Percentiles rank a stretch among this genome's conserved stretches.
phyloP scores from a whole-genome alignment of 2,888 invertebrate genomes.

The Drosophila mayaguana region DNA sequence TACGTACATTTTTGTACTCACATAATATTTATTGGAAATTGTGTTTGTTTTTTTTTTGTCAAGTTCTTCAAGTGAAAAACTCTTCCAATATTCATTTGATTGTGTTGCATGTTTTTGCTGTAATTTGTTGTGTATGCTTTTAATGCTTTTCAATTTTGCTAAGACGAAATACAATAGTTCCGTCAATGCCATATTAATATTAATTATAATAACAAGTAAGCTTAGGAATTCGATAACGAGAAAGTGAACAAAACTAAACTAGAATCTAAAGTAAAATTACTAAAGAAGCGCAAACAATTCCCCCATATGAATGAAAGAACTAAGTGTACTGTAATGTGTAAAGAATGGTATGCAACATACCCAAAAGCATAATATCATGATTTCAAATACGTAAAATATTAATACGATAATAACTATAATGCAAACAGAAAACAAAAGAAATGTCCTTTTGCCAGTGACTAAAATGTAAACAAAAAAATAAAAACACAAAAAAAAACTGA shows the following conservation, averaged over 20 bases:
- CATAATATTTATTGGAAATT: conserved; percentile 68
- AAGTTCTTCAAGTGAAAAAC: conserved; percentile 29
- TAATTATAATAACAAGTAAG: conserved; percentile 51
- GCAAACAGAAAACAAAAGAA: conserved; percentile 46
- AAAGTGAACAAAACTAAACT: conserved; percentile 17
- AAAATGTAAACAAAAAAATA: conserved; percentile 49
- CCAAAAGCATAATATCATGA: conserved; percentile 76
- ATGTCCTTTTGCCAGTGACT: conserved; percentile 83
- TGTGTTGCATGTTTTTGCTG: conserved; percentile 62
- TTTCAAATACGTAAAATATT: conserved; percentile 80
- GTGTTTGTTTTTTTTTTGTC: conserved; percentile 57
- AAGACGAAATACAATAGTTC: conserved; percentile 64
- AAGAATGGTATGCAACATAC: conserved; percentile 81
- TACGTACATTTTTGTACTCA: conserved; percentile 56
- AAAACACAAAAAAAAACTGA: conserved; percentile 27
- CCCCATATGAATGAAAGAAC: conserved; percentile 47
- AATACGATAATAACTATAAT: conserved; percentile 36
- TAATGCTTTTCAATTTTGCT: conserved; percentile 68
- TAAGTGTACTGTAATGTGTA: conserved; percentile 63
- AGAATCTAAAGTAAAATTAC: conserved; percentile 20
- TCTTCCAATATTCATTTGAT: conserved; percentile 67
- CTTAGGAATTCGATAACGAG: conserved; percentile 25
- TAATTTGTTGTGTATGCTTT: conserved; percentile 68
- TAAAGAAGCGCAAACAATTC: conserved; percentile 27
- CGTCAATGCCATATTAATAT: conserved; percentile 80